Conservation (phyloP, 1,140 invertebrate species). For the Drosophila cardini region DNA sequence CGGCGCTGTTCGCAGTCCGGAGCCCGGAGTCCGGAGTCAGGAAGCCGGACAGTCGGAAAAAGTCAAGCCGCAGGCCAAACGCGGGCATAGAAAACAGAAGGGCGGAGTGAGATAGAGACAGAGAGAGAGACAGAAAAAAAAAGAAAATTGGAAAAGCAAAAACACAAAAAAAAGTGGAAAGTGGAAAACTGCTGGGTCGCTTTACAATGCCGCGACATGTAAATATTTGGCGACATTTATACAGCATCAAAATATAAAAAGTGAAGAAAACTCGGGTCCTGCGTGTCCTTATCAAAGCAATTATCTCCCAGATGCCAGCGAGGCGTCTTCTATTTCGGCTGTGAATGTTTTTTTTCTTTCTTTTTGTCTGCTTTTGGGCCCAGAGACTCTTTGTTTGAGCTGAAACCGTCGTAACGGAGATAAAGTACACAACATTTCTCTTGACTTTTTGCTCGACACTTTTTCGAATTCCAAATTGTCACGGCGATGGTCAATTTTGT, state of each 20-base stretch:
- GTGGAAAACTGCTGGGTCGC: slow-evolving; percentile 18
- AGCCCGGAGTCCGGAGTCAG: slow-evolving; percentile 13
- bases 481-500: slow-evolving; percentile 75
- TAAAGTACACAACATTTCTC: slow-evolving; percentile 79
- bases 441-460: slow-evolving; percentile 60
- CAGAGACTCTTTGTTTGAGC: slow-evolving; percentile 63
- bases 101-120: too few species aligned
- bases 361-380: slow-evolving; percentile 2
- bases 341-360: too few species aligned
- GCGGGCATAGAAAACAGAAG: slow-evolving; percentile 48
- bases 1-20: slow-evolving; percentile 23
- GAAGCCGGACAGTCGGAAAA: slow-evolving; percentile 52
- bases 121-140: slow-evolving; percentile 5
- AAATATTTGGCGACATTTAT: slow-evolving; percentile 82
- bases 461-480: slow-evolving; percentile 71
- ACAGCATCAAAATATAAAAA: slow-evolving; percentile 44
- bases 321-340: slow-evolving; percentile 20
- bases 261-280: slow-evolving; percentile 24
- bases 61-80: slow-evolving; percentile 77
- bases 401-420: slow-evolving; percentile 67
- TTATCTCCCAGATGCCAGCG: slow-evolving; percentile 66
- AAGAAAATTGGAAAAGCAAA: slow-evolving; percentile 12
- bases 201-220: slow-evolving; percentile 77
- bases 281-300: slow-evolving; percentile 74
- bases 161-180: too few species aligned